A percentile compares a stretch with the other conserved stretches of the same genome.
Evolutionary conservation across 1,140 invertebrate species (phyloP).

Genomic region (Musca domestica): DNA sequence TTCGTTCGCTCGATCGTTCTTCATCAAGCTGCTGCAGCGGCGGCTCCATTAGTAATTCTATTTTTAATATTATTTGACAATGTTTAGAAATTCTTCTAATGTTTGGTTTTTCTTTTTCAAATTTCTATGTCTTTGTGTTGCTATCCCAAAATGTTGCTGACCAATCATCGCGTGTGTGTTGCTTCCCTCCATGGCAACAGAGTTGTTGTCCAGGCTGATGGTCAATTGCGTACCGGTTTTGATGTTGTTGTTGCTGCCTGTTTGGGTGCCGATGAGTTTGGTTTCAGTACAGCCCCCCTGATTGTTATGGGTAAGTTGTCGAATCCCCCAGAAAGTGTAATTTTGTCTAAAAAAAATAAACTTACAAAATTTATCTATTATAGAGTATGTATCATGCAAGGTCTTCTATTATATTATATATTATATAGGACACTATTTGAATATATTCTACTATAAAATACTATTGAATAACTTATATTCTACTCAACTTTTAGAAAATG

Average conservation of each 20-base stretch:
- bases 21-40: slow-evolving; percentile 41
- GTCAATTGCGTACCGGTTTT: slow-evolving; percentile 89
- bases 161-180: background rate
- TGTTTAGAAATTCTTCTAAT: slow-evolving; percentile 30
- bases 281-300: slow-evolving; percentile 96
- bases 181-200: slow-evolving; percentile 52
- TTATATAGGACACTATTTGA: no score
- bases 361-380: no score
- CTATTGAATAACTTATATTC: no score
- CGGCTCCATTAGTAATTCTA: slow-evolving; percentile 52
- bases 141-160: slow-evolving; percentile 5
- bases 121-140: slow-evolving; percentile 42
- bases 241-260: slow-evolving; percentile 96
- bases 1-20: slow-evolving; percentile 36
- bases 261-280: slow-evolving; percentile 97
- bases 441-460: no score
- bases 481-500: no score
- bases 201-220: slow-evolving; percentile 92
- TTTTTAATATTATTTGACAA: slow-evolving; percentile 40
- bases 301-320: slow-evolving; percentile 77
- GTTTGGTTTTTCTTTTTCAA: slow-evolving; percentile 33
- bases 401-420: no score
- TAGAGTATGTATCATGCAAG: no score
- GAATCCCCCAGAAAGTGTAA: no score
- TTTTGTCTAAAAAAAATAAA: no score